These are phyloP conservation scores for Sinhomidia bicolor DNA, from an alignment of 2,888 invertebrate species.

Conservation along the genomic window DNA sequence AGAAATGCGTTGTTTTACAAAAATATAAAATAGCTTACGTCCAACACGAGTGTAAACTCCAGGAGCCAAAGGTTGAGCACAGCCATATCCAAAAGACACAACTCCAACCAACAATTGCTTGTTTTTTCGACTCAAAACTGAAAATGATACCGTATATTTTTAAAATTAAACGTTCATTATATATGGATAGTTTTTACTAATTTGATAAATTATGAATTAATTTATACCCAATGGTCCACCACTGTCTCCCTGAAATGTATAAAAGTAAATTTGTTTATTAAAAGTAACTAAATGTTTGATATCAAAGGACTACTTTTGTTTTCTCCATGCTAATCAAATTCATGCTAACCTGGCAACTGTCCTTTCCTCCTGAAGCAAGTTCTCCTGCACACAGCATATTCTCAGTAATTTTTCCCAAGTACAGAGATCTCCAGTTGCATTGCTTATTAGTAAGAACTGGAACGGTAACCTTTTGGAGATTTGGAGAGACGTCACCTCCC, in stretches of 20 bases:
- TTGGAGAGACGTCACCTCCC: conserved; percentile 70
- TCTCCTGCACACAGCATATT: conserved; percentile 73
- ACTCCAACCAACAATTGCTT: conserved; percentile 60
- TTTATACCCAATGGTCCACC: conserved; percentile 39
- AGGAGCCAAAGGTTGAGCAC: conserved; percentile 72
- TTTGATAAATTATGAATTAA: no score
- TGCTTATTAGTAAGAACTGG: conserved; percentile 71
- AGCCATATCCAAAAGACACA: conserved; percentile 72
- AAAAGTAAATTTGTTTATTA: neutral
- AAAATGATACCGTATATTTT: neutral
- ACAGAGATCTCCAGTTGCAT: conserved; percentile 74
- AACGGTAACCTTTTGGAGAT: conserved; percentile 67
- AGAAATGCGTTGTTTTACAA: neutral
- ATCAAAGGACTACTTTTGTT: no score
- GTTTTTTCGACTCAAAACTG: conserved; percentile 20
- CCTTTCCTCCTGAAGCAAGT: conserved; percentile 68
- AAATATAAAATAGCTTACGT: conserved; percentile 39
- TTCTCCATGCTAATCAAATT: no score
- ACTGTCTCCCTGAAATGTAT: conserved; percentile 25
- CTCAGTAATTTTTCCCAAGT: conserved; percentile 72
- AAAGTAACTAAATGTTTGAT: neutral
- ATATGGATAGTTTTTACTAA: neutral
- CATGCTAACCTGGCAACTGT: conserved; percentile 71
- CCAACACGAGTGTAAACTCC: conserved; percentile 70
- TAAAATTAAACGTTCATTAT: neutral